Conservation (phyloP, 2,888 invertebrate genomes). For the Cenopis cana region DNA sequence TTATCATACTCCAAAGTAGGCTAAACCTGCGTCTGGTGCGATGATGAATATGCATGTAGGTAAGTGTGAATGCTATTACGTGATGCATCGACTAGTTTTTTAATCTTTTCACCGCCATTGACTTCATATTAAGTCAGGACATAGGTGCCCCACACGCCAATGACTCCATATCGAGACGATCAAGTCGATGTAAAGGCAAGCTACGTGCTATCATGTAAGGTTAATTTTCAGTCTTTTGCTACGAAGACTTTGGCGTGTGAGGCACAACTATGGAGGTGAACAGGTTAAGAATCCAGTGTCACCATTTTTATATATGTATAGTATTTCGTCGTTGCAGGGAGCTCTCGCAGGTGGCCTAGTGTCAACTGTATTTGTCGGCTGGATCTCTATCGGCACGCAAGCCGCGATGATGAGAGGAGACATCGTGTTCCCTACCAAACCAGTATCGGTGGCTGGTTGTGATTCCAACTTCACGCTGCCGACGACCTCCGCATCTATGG, state of each 20-base stretch:
- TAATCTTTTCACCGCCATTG: too few species aligned
- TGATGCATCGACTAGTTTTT: too few species aligned
- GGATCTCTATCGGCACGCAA: constrained; percentile 89
- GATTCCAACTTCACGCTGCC: constrained; percentile 60
- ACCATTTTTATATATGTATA: background rate
- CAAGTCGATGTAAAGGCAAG: too few species aligned
- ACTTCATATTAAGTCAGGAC: too few species aligned
- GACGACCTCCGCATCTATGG: constrained; percentile 47
- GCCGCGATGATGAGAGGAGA: constrained; percentile 87
- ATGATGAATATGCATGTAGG: background rate
- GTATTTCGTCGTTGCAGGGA: constrained; percentile 73
- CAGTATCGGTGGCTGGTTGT: constrained; percentile 86
- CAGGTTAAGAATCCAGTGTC: too few species aligned
- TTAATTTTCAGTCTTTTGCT: too few species aligned
- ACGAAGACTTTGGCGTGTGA: too few species aligned
- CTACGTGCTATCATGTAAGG: too few species aligned
- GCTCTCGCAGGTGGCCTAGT: constrained; percentile 87
- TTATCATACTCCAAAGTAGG: background rate
- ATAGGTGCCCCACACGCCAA: too few species aligned
- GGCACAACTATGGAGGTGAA: too few species aligned
- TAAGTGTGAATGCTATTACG: too few species aligned
- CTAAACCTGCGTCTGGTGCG: background rate
- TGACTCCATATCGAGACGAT: too few species aligned
- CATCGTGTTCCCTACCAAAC: constrained; percentile 86
- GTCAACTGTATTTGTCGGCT: constrained; percentile 86